A percentile compares a stretch with the other conserved stretches of the same genome.
Evolutionary conservation across 2,797 vertebrate species (phyloP).

Genomic region (Halcyon badia): DNA sequence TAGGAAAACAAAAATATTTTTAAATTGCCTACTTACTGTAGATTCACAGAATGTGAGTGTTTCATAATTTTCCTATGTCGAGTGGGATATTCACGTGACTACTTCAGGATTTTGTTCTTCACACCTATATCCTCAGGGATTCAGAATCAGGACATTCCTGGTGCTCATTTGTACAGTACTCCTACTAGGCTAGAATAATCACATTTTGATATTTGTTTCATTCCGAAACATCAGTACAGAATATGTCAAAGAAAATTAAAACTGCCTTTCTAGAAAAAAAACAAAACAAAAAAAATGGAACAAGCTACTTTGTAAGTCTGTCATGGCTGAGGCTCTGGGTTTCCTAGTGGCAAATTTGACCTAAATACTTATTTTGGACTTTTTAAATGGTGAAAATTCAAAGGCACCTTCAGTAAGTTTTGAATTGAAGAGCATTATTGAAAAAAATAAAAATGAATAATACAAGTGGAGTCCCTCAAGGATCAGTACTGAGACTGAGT

Average conservation of each 20-base stretch:
- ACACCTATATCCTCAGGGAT: not conserved
- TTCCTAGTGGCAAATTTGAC: not conserved
- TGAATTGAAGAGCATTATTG: not conserved
- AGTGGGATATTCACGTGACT: not conserved
- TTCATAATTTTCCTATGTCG: not conserved
- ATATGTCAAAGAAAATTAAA: not conserved
- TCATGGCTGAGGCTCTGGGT: not conserved
- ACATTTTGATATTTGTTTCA: not conserved
- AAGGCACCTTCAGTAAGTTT: not conserved
- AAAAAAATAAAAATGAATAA: not conserved
- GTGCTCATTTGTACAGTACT: not conserved
- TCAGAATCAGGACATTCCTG: not conserved
- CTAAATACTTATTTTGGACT: not conserved
- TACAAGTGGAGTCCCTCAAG: not conserved
- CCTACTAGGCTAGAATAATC: not conserved
- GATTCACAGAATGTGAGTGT: rapidly evolving
- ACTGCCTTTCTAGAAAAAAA: not conserved
- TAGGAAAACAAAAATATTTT: not conserved
- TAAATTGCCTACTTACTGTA: not conserved
- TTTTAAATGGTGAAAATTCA: not conserved
- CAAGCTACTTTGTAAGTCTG: not conserved
- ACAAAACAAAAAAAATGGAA: not conserved
- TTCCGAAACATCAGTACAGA: not conserved
- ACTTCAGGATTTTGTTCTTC: not conserved
- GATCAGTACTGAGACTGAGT: too few species aligned